Base-by-base conservation (phyloP, 2,113 vertebrate species). In the Trichechus manatus region DNA sequence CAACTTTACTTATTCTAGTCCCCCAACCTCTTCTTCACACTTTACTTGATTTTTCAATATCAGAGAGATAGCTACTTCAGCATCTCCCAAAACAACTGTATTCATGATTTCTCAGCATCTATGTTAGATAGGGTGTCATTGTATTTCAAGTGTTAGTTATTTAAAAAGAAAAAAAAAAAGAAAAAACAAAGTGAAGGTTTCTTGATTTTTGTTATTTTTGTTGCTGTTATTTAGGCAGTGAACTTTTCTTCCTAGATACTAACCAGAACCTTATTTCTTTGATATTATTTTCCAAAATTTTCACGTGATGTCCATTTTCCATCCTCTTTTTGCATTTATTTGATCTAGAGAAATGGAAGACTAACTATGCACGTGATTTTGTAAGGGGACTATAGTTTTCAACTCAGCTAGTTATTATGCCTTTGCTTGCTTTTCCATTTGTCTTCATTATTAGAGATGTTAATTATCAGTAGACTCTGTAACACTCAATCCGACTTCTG, bases 371-470 rank as follows among this genome's bases (percentile, higher is more conserved):
- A 8, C 47, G 59, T 78, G 39, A 50, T n/a, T 53, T 83, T 91
- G 29, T 88, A 78, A 83, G 31, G 53, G 4, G 13, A 92, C 42
- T 81, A 13, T 47, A 36, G 1, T 81, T 88, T 89, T 42, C 42
- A 59, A 59, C 15, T 72, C 72, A 66, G 50, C 85, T 89, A 89
- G 86, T 95, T 85, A 19, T 78, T 80, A 39, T 33, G 53, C 9
- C 15, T 77, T 87, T 89, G 39, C 25, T 87, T 95, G 42, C 39
- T 59, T 85, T 95, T 89, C 9, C 22, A 77, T 27, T 92, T 96
- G 53, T 42, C 64, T 61, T 87, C 23, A 87, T 27, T 87, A 77
- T 7, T 95, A 50, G 13, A 93, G 50, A 63, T 93, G 17, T 59
- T 74, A 61, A 89, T 89, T 80, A 91, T 79, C 56, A 64, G 23